A percentile compares a stretch with the other conserved stretches of the same genome.
phyloP scores from a whole-genome alignment of 2,888 invertebrate genomes.

The Acanthosepion pharaonis region DNA sequence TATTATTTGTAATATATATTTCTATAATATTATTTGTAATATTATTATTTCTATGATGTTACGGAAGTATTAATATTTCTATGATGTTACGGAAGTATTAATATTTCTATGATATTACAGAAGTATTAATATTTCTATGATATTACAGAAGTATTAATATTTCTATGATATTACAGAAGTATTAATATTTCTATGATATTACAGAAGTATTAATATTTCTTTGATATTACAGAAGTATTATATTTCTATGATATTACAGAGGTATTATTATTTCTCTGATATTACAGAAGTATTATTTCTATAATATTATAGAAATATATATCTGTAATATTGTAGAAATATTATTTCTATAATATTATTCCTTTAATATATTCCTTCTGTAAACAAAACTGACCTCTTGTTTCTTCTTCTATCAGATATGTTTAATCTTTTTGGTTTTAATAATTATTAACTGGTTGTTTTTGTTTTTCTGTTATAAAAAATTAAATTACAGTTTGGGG shows the following conservation, averaged over 20 bases:
- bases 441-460: too few species aligned
- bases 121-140: background rate
- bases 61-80: background rate
- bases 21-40: background rate
- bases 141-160: background rate
- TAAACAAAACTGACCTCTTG: background rate
- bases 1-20: background rate
- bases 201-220: background rate
- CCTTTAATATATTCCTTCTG: too few species aligned
- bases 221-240: background rate
- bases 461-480: too few species aligned
- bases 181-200: slow-evolving; percentile 35
- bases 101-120: slow-evolving; percentile 4
- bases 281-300: background rate
- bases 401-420: background rate
- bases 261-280: background rate
- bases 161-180: background rate
- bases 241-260: background rate
- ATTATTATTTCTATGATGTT: slow-evolving; percentile 34
- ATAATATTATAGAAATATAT: background rate
- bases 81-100: background rate
- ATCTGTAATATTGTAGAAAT: background rate
- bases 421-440: too few species aligned
- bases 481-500: too few species aligned
- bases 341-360: background rate